These are phyloP conservation scores for Triplophysa dalaica DNA, from an alignment of 2,113 vertebrate species.

Conservation along the genomic window DNA sequence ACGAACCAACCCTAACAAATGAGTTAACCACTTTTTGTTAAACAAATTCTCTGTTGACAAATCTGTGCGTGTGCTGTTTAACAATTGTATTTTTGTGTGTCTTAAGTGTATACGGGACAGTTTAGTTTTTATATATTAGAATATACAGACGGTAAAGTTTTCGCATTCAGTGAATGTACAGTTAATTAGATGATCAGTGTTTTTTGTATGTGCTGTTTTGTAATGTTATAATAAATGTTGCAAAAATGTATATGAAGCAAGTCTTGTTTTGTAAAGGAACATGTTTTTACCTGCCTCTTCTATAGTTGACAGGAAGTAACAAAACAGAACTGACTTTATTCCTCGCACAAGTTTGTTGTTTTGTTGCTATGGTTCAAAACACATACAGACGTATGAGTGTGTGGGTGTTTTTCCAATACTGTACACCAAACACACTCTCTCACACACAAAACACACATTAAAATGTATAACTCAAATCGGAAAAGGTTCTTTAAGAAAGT, in stretches of 20 bases:
- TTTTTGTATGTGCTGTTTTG: neutral
- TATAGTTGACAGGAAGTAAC: neutral
- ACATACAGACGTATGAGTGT: neutral
- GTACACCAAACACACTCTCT: neutral
- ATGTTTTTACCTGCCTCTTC: constrained; percentile 2
- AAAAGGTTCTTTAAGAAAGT: constrained; percentile 18
- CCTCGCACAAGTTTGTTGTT: neutral
- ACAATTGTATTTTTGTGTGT: too few species aligned
- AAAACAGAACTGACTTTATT: constrained; percentile 1
- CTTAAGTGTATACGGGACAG: neutral
- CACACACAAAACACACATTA: constrained; percentile 9
- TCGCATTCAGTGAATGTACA: constrained; percentile 51
- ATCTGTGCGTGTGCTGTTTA: too few species aligned
- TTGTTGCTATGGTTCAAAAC: constrained; percentile 23
- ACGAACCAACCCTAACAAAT: neutral
- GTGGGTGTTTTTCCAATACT: neutral
- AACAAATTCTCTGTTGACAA: too few species aligned
- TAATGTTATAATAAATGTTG: neutral
- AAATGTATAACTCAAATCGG: constrained; percentile 1
- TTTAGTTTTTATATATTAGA: constrained; percentile 1
- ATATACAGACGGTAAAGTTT: neutral
- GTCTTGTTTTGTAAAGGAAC: neutral
- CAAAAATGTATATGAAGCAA: neutral
- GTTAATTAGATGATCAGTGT: neutral
- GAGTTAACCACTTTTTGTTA: too few species aligned